Percentiles rank a stretch among this genome's conserved stretches.
Evolutionary conservation across 2,888 invertebrate species (phyloP).

Genomic region (Drepana falcataria): DNA sequence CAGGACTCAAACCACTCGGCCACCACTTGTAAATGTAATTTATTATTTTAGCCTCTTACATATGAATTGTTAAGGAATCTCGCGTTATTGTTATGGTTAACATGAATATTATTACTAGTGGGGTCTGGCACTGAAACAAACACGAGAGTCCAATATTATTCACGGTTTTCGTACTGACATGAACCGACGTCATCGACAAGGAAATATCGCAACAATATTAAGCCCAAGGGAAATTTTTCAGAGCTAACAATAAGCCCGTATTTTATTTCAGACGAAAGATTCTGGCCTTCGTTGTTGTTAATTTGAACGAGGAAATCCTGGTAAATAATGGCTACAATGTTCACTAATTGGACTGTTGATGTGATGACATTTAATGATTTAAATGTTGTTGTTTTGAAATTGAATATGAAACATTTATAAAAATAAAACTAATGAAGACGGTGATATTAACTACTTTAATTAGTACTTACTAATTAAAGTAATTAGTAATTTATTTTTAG

Average conservation of each 20-base stretch:
- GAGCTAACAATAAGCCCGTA: constrained; percentile 38
- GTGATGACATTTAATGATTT: background rate
- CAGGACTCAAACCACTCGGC: too few relatives aligned
- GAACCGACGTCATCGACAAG: constrained; percentile 31
- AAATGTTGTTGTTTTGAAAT: too few relatives aligned
- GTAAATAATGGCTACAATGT: constrained; percentile 15
- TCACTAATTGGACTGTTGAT: background rate
- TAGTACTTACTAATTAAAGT: too few relatives aligned
- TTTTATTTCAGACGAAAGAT: constrained; percentile 37
- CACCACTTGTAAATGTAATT: background rate
- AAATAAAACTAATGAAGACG: too few relatives aligned
- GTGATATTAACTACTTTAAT: too few relatives aligned
- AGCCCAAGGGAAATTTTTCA: constrained; percentile 40
- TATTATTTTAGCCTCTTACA: background rate
- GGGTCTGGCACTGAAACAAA: constrained; percentile 7
- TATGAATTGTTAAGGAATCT: constrained; percentile 7
- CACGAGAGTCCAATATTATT: constrained; percentile 15
- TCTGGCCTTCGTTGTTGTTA: constrained; percentile 22
- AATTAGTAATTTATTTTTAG: too few relatives aligned
- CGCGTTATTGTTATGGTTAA: constrained; percentile 15
- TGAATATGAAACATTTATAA: too few relatives aligned
- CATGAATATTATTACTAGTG: constrained; percentile 16
- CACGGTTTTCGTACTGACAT: constrained; percentile 12
- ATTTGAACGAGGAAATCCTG: constrained; percentile 22
- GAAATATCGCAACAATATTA: constrained; percentile 35